These are phyloP conservation scores for Frankliniella fusca DNA, from an alignment of 2,888 invertebrate species.

Conservation along the genomic window DNA sequence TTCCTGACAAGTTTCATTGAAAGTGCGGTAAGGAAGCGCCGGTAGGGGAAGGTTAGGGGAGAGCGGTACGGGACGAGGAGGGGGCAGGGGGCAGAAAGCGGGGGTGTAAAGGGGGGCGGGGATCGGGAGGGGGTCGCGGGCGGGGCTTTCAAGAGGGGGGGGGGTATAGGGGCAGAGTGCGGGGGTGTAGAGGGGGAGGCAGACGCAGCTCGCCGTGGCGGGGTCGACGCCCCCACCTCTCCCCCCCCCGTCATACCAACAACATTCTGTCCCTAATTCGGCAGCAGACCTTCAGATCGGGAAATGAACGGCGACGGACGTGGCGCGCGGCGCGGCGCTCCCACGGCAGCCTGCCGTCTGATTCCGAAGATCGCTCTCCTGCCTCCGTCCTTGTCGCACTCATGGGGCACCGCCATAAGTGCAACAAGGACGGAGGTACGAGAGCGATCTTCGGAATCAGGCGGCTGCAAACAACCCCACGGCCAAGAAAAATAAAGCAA, in stretches of 20 bases:
- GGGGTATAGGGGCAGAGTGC: background rate
- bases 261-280: background rate
- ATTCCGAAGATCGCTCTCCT: too few relatives aligned
- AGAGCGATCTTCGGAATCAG: background rate
- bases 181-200: background rate
- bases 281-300: too few relatives aligned
- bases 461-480: background rate
- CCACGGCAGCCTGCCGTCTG: background rate
- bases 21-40: background rate
- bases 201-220: too few relatives aligned
- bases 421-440: background rate
- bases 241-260: background rate
- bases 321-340: background rate
- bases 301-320: too few relatives aligned
- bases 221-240: too few relatives aligned
- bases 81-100: background rate
- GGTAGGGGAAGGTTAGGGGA: too few relatives aligned
- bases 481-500: too few relatives aligned
- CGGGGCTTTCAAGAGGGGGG: too few relatives aligned
- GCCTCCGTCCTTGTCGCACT: too few relatives aligned
- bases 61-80: background rate
- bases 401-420: too few relatives aligned
- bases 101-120: too few relatives aligned
- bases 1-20: constrained; percentile 12
- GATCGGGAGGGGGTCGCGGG: too few relatives aligned